These are phyloP conservation scores for Cherax destructor DNA, from an alignment of 1,140 invertebrate species.

Conservation along the genomic window DNA sequence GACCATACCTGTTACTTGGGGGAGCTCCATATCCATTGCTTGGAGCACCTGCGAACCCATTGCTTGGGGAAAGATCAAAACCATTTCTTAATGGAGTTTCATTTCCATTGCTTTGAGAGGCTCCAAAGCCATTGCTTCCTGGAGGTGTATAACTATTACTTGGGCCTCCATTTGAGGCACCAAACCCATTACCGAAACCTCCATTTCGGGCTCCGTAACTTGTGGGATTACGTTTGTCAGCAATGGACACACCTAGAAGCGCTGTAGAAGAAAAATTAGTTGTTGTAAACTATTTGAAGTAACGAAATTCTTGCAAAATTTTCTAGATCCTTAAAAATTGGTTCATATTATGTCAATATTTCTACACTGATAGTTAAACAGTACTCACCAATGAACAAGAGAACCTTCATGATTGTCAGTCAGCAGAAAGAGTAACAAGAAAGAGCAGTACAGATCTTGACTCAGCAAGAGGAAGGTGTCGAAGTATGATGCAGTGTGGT, in stretches of 20 bases:
- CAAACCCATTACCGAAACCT: background rate
- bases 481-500: background rate
- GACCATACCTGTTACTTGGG: constrained; percentile 49
- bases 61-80: background rate
- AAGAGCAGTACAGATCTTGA: background rate
- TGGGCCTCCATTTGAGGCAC: background rate
- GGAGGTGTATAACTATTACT: background rate
- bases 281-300: background rate
- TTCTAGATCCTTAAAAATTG: too few species aligned
- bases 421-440: background rate
- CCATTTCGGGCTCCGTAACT: constrained; percentile 2
- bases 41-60: background rate
- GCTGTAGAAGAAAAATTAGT: background rate
- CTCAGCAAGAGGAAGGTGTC: background rate
- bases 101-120: background rate
- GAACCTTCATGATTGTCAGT: background rate
- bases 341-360: too few species aligned
- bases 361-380: background rate
- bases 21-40: constrained; percentile 8
- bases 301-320: background rate
- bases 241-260: background rate
- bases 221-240: constrained; percentile 5
- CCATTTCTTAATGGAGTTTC: background rate
- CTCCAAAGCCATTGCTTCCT: background rate
- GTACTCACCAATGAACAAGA: background rate